Percentiles rank a stretch among this genome's conserved stretches.
These are phyloP conservation scores for Halocynthia aurantium DNA, from an alignment of 23 tunicate species.

Conservation along the genomic window DNA sequence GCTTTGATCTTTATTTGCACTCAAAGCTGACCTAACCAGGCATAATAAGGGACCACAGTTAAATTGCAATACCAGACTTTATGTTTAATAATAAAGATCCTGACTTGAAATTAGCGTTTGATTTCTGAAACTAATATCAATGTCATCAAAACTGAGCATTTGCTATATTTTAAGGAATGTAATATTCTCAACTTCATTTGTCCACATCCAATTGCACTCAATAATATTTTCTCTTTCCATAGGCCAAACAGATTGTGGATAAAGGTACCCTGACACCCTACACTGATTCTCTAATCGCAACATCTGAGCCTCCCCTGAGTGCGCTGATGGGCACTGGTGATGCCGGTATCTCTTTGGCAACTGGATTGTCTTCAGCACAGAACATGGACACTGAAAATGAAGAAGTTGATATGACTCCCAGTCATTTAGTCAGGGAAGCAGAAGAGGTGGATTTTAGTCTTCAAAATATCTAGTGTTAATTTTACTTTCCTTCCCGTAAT, in stretches of 20 bases:
- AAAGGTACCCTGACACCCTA: conserved; percentile 24
- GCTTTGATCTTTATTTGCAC: too few species aligned
- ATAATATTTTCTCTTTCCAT: neutral
- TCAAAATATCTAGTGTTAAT: too few species aligned
- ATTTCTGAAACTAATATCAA: too few species aligned
- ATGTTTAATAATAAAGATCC: too few species aligned
- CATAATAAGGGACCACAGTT: too few species aligned
- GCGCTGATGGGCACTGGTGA: conserved; percentile 22
- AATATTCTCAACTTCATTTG: neutral
- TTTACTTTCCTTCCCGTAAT: too few species aligned
- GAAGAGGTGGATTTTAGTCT: conserved; percentile 47
- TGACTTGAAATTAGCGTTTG: too few species aligned
- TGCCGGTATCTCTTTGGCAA: neutral
- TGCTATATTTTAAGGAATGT: neutral
- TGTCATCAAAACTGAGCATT: too few species aligned
- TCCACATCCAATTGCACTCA: too few species aligned
- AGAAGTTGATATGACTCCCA: conserved; percentile 44
- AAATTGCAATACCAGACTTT: too few species aligned
- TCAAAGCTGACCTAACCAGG: too few species aligned
- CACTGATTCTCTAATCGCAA: conserved; percentile 26
- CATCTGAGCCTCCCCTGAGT: conserved; percentile 9
- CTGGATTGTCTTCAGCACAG: neutral
- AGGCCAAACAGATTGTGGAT: conserved; percentile 5
- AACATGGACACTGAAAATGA: conserved; percentile 51
- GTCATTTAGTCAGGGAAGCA: conserved; percentile 50